Evolutionary conservation across 1,140 invertebrate species (phyloP), one percentile per base, ranked within the genome.

Genomic region (Papilio dardanus): DNA sequence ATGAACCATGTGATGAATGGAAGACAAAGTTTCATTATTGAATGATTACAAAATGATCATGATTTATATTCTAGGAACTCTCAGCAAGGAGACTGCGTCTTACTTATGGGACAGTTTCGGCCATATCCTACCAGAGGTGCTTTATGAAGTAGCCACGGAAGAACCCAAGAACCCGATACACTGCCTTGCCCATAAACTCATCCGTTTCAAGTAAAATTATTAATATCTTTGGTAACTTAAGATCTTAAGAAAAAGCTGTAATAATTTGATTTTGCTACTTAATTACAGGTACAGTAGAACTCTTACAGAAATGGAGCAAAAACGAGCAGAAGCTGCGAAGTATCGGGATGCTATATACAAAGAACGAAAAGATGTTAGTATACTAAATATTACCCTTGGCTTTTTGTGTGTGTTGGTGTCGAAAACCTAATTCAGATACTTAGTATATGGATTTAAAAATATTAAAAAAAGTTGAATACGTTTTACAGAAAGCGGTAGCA

Each of bases 91-190:
- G 31, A 74, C 71, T 0, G 86, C 84, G 12, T 76, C 81, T 5
- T 92, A 89, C 76, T 76, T 92, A 0, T 92, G 89, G 89, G 78
- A 87, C 12, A 83, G 76, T 50, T 86, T 91, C 35, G 89, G 88
- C 0, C 82, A 81, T 40, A 71, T 89, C 4, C 80, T 91, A 3
- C 85, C 89, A 0, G 77, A 83, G 14, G 87, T 86, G 0, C 67
- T 92, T 33, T 75, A 81, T n/a, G 87, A 88, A 21, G 84, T 92
- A 0, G 85, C 67, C 5, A 74, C 73, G n/a, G 75, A 68, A 2
- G 76, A 79, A 19, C 84, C 87, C 1, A 84, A 82, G 46, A 92
- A 91, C 65, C 89, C 90, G 0, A 87, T 91, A 75, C 89, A 92
- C 46, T 76, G 76, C 35, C 75, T 92, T 2, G 88, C 86, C 1